Evolutionary conservation across 2,888 invertebrate genomes (phyloP).

Genomic region (Ligdia adustata): DNA sequence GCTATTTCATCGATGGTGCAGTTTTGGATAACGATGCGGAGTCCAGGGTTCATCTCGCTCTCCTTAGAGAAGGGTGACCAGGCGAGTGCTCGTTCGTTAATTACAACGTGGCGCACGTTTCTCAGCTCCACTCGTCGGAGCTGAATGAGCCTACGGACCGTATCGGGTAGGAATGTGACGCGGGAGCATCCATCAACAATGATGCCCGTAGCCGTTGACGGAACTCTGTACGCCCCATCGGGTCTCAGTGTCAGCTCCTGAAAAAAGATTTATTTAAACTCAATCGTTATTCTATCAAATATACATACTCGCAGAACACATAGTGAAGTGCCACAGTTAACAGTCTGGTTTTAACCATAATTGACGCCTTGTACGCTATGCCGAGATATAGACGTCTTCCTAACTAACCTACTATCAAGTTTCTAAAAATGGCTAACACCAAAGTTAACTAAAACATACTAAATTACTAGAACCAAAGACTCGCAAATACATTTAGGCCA

Average conservation of each 20-base stretch:
- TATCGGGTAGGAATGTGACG: conserved; percentile 83
- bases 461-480: no score
- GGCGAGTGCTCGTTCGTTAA: conserved; percentile 85
- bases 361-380: no score
- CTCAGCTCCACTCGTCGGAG: conserved; percentile 86
- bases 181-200: conserved; percentile 87
- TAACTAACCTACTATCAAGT: no score
- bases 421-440: no score
- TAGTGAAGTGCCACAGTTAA: no score
- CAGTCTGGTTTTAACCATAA: no score
- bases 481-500: no score
- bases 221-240: conserved; percentile 80
- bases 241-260: conserved; percentile 86
- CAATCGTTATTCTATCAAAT: no score
- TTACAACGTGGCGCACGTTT: conserved; percentile 85
- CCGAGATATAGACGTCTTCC: no score
- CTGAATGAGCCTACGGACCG: conserved; percentile 84
- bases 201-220: conserved; percentile 82
- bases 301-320: no score
- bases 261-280: conserved; percentile 17
- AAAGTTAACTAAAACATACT: no score
- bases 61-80: conserved; percentile 85
- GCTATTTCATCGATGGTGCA: conserved; percentile 81
- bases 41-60: conserved; percentile 86
- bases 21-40: conserved; percentile 76